Evolutionary conservation across 1,140 invertebrate species (phyloP).

Genomic region (Zelostemma sp.): DNA sequence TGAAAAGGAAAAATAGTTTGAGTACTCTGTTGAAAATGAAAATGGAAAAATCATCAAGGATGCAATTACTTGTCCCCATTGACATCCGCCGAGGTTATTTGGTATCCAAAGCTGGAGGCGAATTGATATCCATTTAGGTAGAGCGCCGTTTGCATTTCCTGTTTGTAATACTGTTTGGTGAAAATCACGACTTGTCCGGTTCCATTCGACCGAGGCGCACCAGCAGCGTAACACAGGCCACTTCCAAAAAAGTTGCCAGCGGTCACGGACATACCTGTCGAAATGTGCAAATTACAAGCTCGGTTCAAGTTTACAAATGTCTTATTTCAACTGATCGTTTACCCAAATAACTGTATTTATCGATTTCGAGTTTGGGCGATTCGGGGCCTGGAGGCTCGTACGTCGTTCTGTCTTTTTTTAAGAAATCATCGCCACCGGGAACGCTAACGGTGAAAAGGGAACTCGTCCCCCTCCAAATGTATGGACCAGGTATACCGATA

Average conservation of each 20-base stretch:
- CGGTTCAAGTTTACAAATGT: too few species aligned
- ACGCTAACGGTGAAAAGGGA: conserved; percentile 80
- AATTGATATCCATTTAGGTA: conserved; percentile 87
- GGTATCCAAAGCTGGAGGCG: conserved; percentile 91
- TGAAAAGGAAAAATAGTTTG: too few species aligned
- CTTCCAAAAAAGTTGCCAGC: conserved; percentile 82
- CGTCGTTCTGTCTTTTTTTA: conserved; percentile 82
- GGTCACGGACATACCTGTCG: conserved; percentile 86
- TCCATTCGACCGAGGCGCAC: conserved; percentile 87
- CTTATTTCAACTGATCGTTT: too few species aligned
- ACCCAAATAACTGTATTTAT: conserved; percentile 93
- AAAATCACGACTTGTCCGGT: conserved; percentile 90
- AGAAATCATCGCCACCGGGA: conserved; percentile 73
- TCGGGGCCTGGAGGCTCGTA: conserved; percentile 82
- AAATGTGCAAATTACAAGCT: conserved; percentile 7
- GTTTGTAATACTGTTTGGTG: conserved; percentile 73
- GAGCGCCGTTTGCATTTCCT: conserved; percentile 74
- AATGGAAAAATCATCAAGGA: conserved; percentile 1
- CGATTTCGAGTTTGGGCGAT: conserved; percentile 74
- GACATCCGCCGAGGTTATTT: conserved; percentile 85
- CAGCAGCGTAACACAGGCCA: conserved; percentile 81
- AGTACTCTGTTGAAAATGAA: not conserved
- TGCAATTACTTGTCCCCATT: conserved; percentile 82
- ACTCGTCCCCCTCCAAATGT: conserved; percentile 90
- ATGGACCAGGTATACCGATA: conserved; percentile 88